phyloP scores from a whole-genome alignment of 2,888 invertebrate genomes.

The Dolichomitus sp. region DNA sequence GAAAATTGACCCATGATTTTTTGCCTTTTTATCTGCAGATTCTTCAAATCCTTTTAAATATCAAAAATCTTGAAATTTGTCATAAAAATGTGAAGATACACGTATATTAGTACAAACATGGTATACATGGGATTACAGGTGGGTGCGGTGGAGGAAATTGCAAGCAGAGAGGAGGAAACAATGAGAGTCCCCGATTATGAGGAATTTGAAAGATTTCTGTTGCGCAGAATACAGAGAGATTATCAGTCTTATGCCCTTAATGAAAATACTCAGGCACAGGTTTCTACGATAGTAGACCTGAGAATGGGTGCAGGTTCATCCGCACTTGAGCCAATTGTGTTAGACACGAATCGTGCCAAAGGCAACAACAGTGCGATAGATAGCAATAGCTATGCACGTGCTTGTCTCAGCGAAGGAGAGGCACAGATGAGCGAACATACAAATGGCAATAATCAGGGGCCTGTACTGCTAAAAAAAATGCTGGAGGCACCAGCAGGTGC shows the following conservation, averaged over 20 bases:
- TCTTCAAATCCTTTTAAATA: background rate
- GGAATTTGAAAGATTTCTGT: conserved; percentile 79
- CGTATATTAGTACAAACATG: background rate
- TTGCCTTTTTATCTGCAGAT: background rate
- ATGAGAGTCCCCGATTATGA: conserved; percentile 76
- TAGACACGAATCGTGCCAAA: conserved; percentile 58
- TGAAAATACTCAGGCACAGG: conserved; percentile 72
- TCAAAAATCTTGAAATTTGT: background rate
- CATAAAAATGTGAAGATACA: background rate
- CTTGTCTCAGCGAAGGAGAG: conserved; percentile 23
- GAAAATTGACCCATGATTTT: background rate
- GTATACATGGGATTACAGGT: conserved; percentile 70
- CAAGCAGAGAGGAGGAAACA: conserved; percentile 76
- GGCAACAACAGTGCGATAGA: conserved; percentile 63
- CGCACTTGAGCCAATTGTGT: conserved; percentile 20
- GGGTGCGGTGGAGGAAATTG: conserved; percentile 81
- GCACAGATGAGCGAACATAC: conserved; percentile 49
- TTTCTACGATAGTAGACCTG: conserved; percentile 74
- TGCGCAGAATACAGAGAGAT: conserved; percentile 76
- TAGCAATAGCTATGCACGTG: conserved; percentile 53
- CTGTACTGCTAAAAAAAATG: conserved; percentile 81
- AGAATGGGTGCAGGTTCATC: conserved; percentile 73
- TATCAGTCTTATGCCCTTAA: conserved; percentile 75
- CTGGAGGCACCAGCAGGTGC: conserved; percentile 83
- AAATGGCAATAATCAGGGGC: conserved; percentile 64